Conservation (phyloP, 64 coral and sea anemone species). For the Actinia equina region DNA sequence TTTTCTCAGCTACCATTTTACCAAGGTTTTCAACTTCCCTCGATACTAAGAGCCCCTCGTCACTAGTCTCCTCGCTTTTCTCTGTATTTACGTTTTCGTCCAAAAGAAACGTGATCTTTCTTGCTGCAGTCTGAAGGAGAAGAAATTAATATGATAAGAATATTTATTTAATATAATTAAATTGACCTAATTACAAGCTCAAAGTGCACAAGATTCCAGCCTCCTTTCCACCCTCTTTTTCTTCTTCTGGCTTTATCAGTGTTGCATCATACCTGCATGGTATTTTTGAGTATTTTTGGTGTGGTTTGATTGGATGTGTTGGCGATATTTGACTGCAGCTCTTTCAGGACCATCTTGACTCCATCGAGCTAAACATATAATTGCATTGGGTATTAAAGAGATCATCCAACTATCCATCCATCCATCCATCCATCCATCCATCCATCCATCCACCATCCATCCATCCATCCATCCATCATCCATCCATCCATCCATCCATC, state of each 20-base stretch:
- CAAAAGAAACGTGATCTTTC: slow-evolving; percentile 38
- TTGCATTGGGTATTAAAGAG: background rate
- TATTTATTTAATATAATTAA: no score
- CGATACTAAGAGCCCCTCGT: slow-evolving; percentile 23
- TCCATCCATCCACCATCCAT: no score
- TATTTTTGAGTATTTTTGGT: background rate
- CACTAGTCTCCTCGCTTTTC: background rate
- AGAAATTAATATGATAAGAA: no score
- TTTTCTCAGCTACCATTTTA: slow-evolving; percentile 29
- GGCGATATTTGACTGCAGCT: slow-evolving; percentile 13
- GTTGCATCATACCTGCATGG: slow-evolving; percentile 25
- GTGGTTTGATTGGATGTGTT: background rate
- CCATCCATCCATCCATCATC: no score
- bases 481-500: no score
- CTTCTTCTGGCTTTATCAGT: no score
- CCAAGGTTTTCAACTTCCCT: slow-evolving; percentile 55
- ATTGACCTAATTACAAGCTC: no score
- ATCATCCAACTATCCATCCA: no score
- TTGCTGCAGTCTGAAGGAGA: slow-evolving; percentile 14
- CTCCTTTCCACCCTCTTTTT: no score
- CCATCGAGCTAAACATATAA: background rate
- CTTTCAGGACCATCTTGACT: background rate
- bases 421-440: no score
- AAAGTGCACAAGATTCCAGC: no score
- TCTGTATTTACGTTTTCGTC: background rate